Evolutionary conservation across 35 echinoderm and acorn worm species (phyloP), one percentile per base, ranked within the genome.

Genomic region (Ptychodera flava): DNA sequence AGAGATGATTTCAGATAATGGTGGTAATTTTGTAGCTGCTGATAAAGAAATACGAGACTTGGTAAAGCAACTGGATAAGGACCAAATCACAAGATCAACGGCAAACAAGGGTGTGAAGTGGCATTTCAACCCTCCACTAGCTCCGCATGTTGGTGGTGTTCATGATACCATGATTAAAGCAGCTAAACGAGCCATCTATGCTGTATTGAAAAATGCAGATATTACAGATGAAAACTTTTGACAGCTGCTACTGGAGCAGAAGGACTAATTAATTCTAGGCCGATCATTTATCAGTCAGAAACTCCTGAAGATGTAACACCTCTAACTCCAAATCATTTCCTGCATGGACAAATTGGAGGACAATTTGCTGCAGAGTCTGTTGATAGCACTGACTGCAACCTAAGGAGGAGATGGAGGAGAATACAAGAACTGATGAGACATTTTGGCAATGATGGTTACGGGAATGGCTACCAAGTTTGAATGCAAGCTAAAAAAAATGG

Each of bases 401-500:
- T 81, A 33, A 82, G 30, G 37, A 38, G 38, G 80, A 31, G 88
- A 84, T 89, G 88, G 81, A 28, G 81, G 30, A 29, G 80, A 31
- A 38, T 89, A 64, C 81, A 77, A 38, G 86, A 88, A 31, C 45
- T 81, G 31, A n/a, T 81, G 31, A 33, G 35, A 14, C 86, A 88
- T 29, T 84, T 2, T 89, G 35, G 80, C 88, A 83, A 33, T 27
- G 88, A 36, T 89, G 88, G 88, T 76, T 89, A 76, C 79, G 78
- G 35, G 79, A 84, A 35, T 89, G 80, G 88, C 36, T 89, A 38
- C 88, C 88, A 16, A n/a, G 79, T 35, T 81, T 89, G n/a, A 89
- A 83, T 35, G 79, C 79, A 30, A 35, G 88, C n/a, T n/a, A n/a
- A 1, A 34, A 35, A 76, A 89, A 89, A 45, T 89, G 79, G 88